Evolutionary conservation across 2,888 invertebrate species (phyloP).

Genomic region (Tenthredo livida): DNA sequence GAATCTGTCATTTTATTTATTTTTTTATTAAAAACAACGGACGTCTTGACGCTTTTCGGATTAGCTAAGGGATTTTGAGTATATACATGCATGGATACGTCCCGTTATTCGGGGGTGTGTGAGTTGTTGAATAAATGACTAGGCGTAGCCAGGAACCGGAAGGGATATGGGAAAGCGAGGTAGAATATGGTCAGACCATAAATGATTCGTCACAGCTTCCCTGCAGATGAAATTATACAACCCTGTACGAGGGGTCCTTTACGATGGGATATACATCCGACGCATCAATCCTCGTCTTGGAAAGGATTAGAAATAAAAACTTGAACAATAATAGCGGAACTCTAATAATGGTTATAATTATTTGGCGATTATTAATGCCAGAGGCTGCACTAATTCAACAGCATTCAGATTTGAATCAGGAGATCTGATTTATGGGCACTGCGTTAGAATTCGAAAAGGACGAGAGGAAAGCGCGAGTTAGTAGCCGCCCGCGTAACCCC

Average conservation of each 20-base stretch:
- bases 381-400: not conserved
- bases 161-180: conserved; percentile 27
- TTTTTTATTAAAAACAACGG: not conserved
- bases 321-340: not conserved
- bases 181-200: conserved; percentile 40
- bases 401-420: not conserved
- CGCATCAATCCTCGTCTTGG: not conserved
- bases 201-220: conserved; percentile 15
- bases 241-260: not conserved
- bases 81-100: too few relatives aligned
- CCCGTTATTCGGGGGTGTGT: conserved; percentile 15
- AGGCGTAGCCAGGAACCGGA: conserved; percentile 21
- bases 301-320: not conserved
- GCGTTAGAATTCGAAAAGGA: not conserved
- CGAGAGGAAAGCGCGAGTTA: not conserved
- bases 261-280: not conserved
- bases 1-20: not conserved
- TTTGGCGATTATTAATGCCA: not conserved
- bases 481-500: not conserved
- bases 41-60: not conserved
- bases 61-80: not conserved
- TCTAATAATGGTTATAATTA: not conserved
- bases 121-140: conserved; percentile 41
- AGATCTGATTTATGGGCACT: not conserved
- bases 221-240: conserved; percentile 13